phyloP scores from a whole-genome alignment of 1,140 invertebrate genomes.

The Neomicropteryx cornuta region DNA sequence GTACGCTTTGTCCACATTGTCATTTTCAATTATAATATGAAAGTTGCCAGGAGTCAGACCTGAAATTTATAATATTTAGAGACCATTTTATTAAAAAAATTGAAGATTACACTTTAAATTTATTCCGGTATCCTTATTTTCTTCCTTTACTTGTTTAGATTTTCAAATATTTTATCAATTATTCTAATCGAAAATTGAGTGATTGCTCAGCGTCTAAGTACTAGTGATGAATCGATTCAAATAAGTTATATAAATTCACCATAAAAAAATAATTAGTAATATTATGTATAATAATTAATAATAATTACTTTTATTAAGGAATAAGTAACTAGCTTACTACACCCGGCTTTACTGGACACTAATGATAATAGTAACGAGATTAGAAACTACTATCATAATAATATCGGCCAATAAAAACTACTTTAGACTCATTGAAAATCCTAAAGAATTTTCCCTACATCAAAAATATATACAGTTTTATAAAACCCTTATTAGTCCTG shows the following conservation, averaged over 20 bases:
- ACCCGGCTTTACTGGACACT: not conserved
- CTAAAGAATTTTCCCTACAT: no score
- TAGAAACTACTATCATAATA: no score
- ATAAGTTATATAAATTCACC: not conserved
- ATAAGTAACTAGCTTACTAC: slow-evolving; percentile 7
- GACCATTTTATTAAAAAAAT: slow-evolving; percentile 6
- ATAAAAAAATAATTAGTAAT: no score
- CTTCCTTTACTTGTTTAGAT: no score
- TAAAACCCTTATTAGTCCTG: no score
- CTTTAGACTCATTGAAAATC: no score
- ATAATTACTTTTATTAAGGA: slow-evolving; percentile 7
- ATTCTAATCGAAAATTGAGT: not conserved
- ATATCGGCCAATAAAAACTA: no score
- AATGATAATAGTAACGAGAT: no score
- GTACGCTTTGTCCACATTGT: slow-evolving; percentile 84
- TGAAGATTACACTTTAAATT: no score
- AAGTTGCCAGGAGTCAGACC: slow-evolving; percentile 72
- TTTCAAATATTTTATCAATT: slow-evolving; percentile 6
- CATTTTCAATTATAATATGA: slow-evolving; percentile 85
- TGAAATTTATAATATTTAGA: slow-evolving; percentile 26
- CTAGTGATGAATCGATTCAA: not conserved
- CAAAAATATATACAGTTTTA: no score
- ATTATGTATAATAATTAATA: no score
- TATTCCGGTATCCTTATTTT: no score
- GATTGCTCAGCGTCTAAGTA: not conserved